Evolutionary conservation across 2,888 invertebrate genomes (phyloP).

Genomic region (Caenorhabditis uteleia): DNA sequence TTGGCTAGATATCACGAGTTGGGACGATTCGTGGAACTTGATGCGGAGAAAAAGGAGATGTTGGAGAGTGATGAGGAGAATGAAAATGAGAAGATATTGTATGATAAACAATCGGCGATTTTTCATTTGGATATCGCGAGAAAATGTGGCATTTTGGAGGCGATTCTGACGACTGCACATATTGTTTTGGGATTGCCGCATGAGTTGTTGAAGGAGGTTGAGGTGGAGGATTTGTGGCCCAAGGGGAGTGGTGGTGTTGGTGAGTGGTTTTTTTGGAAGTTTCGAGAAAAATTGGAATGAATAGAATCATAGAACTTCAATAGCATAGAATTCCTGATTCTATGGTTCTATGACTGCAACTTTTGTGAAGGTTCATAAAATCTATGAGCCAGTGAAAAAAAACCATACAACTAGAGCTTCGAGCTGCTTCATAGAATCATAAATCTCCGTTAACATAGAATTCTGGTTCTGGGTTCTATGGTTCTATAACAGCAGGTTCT

Average conservation of each 20-base stretch:
- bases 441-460: too few species aligned
- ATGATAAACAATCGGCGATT: slow-evolving; percentile 73
- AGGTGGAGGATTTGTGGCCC: slow-evolving; percentile 65
- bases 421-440: too few species aligned
- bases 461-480: too few species aligned
- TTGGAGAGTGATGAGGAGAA: slow-evolving; percentile 19
- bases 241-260: slow-evolving; percentile 12
- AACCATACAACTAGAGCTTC: too few species aligned
- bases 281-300: not conserved
- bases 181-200: slow-evolving; percentile 73
- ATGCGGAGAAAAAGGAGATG: slow-evolving; percentile 35
- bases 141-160: slow-evolving; percentile 73
- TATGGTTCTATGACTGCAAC: not conserved
- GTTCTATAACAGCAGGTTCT: too few species aligned
- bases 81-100: slow-evolving; percentile 55
- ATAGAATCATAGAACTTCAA: not conserved
- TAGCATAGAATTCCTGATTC: too few species aligned
- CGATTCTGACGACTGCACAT: slow-evolving; percentile 72
- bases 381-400: too few species aligned
- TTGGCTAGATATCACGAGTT: slow-evolving; percentile 74
- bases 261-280: not conserved
- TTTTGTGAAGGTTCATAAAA: too few species aligned
- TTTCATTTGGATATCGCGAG: slow-evolving; percentile 74
- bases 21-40: slow-evolving; percentile 71
- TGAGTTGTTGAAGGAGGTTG: slow-evolving; percentile 72